phyloP scores from a whole-genome alignment of 2,888 invertebrate species.

The Alloscopus bannaensis region DNA sequence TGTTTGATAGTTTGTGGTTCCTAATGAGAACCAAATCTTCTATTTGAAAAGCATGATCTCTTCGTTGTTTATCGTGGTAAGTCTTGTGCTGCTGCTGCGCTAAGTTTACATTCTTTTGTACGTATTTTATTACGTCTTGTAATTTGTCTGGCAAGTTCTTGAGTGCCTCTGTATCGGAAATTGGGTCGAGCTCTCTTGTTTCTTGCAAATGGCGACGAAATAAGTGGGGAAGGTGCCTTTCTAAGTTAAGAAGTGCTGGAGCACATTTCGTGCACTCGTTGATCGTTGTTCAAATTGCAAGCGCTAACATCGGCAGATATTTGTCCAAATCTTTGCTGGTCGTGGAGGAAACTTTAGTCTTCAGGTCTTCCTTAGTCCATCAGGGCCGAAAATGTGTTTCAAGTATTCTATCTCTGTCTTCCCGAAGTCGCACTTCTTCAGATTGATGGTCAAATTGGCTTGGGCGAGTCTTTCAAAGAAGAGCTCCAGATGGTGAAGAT shows the following conservation, averaged over 20 bases:
- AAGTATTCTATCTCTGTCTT: slow-evolving; percentile 59
- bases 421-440: slow-evolving; percentile 63
- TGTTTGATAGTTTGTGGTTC: too few relatives aligned
- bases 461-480: slow-evolving; percentile 67
- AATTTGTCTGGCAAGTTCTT: too few relatives aligned
- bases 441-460: slow-evolving; percentile 68
- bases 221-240: not conserved
- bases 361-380: slow-evolving; percentile 66
- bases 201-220: slow-evolving; percentile 23
- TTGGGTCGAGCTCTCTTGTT: too few relatives aligned
- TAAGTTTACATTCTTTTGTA: too few relatives aligned
- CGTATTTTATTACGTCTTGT: too few relatives aligned
- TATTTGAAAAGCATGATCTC: too few relatives aligned
- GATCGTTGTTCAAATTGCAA: slow-evolving; percentile 21
- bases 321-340: slow-evolving; percentile 13
- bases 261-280: slow-evolving; percentile 10
- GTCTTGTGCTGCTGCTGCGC: too few relatives aligned
- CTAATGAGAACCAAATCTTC: too few relatives aligned
- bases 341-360: slow-evolving; percentile 32
- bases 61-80: too few relatives aligned
- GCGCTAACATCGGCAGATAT: slow-evolving; percentile 8
- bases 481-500: slow-evolving; percentile 57
- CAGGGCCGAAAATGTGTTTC: slow-evolving; percentile 60
- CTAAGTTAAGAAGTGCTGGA: slow-evolving; percentile 21
- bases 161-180: too few relatives aligned